Percentiles rank a stretch among this genome's conserved stretches.
These are phyloP conservation scores for Streptopelia turtur DNA, from an alignment of 2,797 vertebrate species.

Conservation along the genomic window DNA sequence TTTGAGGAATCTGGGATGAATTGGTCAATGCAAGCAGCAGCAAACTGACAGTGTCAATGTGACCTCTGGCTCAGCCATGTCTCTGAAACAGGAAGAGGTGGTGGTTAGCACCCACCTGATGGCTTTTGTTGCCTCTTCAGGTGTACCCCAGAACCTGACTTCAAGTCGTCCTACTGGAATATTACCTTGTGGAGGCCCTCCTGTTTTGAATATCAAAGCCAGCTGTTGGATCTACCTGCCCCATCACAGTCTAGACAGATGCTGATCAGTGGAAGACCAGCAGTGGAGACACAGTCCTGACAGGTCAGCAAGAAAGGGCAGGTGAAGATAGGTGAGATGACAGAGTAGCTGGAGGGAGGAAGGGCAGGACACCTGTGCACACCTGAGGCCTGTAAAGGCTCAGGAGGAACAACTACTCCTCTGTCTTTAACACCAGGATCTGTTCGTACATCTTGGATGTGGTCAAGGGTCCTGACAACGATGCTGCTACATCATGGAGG, in stretches of 20 bases:
- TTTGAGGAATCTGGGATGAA: background rate
- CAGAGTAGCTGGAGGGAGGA: background rate
- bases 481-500: background rate
- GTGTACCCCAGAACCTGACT: background rate
- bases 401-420: background rate
- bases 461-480: background rate
- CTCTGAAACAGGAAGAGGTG: background rate
- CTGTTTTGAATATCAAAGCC: background rate
- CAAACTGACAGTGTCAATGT: background rate
- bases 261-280: background rate
- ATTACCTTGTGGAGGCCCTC: background rate
- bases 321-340: background rate
- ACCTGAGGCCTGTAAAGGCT: background rate
- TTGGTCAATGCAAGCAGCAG: background rate
- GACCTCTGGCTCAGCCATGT: background rate
- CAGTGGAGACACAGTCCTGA: rapidly evolving
- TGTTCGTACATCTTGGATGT: background rate
- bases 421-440: background rate
- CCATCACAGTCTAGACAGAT: background rate
- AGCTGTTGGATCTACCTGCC: background rate
- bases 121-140: background rate
- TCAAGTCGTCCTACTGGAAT: background rate
- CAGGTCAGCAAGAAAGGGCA: background rate
- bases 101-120: background rate
- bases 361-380: background rate